Percentiles rank a stretch among this genome's conserved stretches.
phyloP scores from a whole-genome alignment of 2,113 vertebrate species.

The Sinocyclocheilus maitianheensis region DNA sequence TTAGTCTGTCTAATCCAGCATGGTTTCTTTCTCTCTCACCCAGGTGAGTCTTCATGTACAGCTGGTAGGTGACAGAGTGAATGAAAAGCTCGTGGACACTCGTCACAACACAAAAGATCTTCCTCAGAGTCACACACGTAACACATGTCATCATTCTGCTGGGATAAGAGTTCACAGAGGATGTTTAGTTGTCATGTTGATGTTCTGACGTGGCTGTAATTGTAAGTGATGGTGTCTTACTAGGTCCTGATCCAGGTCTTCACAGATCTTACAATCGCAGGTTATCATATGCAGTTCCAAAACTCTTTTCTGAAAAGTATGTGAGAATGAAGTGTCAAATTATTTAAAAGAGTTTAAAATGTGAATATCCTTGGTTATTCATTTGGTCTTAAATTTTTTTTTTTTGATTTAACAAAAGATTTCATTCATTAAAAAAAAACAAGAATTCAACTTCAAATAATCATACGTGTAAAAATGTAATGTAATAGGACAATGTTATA shows the following conservation, averaged over 20 bases:
- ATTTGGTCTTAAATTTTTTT: too few relatives aligned
- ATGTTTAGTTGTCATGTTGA: neutral
- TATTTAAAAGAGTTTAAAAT: neutral
- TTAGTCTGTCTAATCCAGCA: too few relatives aligned
- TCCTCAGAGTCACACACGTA: slow-evolving; percentile 59
- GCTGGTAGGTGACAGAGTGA: slow-evolving; percentile 71
- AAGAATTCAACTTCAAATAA: neutral
- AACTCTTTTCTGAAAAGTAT: neutral
- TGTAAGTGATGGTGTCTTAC: slow-evolving; percentile 17
- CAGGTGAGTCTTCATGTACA: neutral
- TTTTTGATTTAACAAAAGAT: too few relatives aligned
- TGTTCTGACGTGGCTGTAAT: neutral
- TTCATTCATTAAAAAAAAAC: too few relatives aligned
- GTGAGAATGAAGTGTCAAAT: neutral
- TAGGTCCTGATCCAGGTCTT: neutral
- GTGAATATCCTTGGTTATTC: neutral
- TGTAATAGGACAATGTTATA: neutral
- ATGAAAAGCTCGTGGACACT: slow-evolving; percentile 75
- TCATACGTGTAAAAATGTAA: neutral
- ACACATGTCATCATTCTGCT: slow-evolving; percentile 74
- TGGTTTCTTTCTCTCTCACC: neutral
- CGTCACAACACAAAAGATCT: slow-evolving; percentile 65
- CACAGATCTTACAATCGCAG: slow-evolving; percentile 40
- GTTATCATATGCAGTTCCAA: neutral
- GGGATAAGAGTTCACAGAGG: slow-evolving; percentile 1